Percentiles rank a stretch among this genome's conserved stretches.
Conservation (phyloP, 2,797 vertebrate species). For the Labeo calbasu region DNA sequence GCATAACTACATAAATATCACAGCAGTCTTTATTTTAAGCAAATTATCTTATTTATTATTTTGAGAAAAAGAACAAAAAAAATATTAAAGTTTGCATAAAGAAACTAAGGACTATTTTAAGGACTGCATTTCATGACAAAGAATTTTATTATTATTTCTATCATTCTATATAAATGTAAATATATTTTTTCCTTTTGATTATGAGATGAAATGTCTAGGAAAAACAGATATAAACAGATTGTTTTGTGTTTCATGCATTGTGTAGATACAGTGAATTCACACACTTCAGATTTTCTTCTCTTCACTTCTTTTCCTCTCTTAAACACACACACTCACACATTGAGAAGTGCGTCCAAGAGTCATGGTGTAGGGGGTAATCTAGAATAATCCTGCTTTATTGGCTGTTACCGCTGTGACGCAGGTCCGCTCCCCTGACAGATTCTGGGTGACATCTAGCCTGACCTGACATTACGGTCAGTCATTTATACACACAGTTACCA, state of each 20-base stretch:
- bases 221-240: too few species aligned
- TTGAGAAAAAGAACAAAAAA: neutral
- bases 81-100: neutral
- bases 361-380: constrained; percentile 71
- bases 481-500: constrained; percentile 41
- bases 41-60: neutral
- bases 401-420: constrained; percentile 77
- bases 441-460: constrained; percentile 72
- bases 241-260: neutral
- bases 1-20: too few species aligned
- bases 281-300: neutral
- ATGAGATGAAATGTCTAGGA: too few species aligned
- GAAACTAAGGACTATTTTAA: neutral
- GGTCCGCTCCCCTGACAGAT: constrained; percentile 74
- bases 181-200: too few species aligned
- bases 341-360: neutral
- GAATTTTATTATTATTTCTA: neutral
- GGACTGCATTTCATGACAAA: neutral
- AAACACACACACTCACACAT: neutral
- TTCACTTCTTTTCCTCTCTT: neutral
- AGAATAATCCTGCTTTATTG: constrained; percentile 82
- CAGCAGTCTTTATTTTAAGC: too few species aligned
- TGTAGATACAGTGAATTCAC: neutral
- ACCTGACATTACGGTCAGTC: constrained; percentile 64
- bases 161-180: neutral